Conservation (phyloP, 1,140 invertebrate genomes). For the Pemphigus obesinymphae region DNA sequence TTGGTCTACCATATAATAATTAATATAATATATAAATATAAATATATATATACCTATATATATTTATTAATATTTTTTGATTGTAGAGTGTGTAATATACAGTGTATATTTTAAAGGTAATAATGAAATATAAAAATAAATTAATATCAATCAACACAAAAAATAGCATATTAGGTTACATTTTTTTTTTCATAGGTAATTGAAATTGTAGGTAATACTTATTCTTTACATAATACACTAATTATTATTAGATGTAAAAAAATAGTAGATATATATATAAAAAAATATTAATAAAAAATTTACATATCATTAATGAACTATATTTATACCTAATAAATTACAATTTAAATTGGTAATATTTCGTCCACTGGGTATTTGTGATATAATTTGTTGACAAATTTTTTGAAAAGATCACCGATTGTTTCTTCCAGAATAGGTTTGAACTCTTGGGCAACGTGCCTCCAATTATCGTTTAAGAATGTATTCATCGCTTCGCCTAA, state of each 20-base stretch:
- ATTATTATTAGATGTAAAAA: neutral
- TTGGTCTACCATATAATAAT: neutral
- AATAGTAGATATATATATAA: neutral
- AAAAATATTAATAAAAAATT: neutral
- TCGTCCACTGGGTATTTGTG: constrained; percentile 51
- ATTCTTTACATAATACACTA: too few species aligned
- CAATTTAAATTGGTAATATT: constrained; percentile 47
- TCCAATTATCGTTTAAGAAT: constrained; percentile 60
- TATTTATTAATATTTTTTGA: neutral
- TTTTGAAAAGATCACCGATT: constrained; percentile 54
- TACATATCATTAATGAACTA: neutral
- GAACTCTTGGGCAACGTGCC: constrained; percentile 55
- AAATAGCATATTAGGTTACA: neutral
- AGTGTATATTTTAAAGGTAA: too few species aligned
- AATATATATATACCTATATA: too few species aligned
- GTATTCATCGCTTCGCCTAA: constrained; percentile 53
- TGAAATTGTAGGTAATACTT: neutral
- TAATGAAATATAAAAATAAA: neutral
- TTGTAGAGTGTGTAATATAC: neutral
- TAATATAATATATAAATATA: too few species aligned
- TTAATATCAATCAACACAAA: neutral
- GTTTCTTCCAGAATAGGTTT: constrained; percentile 53
- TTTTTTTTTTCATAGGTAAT: neutral
- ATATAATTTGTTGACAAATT: constrained; percentile 57
- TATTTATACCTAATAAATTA: neutral